Conservation (phyloP, 1,140 invertebrate species). For the Nasonia longicornis region DNA sequence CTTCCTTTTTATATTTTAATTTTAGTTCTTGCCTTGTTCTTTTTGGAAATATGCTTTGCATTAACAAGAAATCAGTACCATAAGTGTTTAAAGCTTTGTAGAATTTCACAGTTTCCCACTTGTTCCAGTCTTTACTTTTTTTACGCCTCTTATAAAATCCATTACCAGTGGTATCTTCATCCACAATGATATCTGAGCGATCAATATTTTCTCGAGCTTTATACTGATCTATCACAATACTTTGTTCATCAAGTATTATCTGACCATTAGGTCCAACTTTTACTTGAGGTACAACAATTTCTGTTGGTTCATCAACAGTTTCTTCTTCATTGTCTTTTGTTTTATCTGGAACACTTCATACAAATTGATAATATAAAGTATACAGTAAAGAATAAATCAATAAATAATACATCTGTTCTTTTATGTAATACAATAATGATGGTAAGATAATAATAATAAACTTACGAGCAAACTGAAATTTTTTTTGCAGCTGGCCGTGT, state of each 20-base stretch:
- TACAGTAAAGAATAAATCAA: background rate
- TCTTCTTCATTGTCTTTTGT: slow-evolving; percentile 57
- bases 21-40: slow-evolving; percentile 85
- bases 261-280: slow-evolving; percentile 90
- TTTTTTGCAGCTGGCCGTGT: slow-evolving; percentile 47
- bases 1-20: slow-evolving; percentile 80
- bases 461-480: slow-evolving; percentile 66
- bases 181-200: slow-evolving; percentile 74
- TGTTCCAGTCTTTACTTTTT: slow-evolving; percentile 76
- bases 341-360: slow-evolving; percentile 38
- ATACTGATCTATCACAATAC: slow-evolving; percentile 84
- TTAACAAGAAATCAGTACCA: slow-evolving; percentile 91
- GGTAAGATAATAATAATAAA: slow-evolving; percentile 48
- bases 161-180: slow-evolving; percentile 73
- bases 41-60: slow-evolving; percentile 85
- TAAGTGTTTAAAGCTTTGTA: slow-evolving; percentile 88
- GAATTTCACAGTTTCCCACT: slow-evolving; percentile 84
- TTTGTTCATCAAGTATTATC: slow-evolving; percentile 88
- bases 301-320: slow-evolving; percentile 66
- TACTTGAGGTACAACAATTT: slow-evolving; percentile 83
- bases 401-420: background rate
- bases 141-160: slow-evolving; percentile 75
- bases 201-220: slow-evolving; percentile 74
- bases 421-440: background rate
- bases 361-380: background rate